These are phyloP conservation scores for Ianthella basta DNA, from an alignment of 37 sponge, comb jelly and placozoan genomes.

Conservation along the genomic window DNA sequence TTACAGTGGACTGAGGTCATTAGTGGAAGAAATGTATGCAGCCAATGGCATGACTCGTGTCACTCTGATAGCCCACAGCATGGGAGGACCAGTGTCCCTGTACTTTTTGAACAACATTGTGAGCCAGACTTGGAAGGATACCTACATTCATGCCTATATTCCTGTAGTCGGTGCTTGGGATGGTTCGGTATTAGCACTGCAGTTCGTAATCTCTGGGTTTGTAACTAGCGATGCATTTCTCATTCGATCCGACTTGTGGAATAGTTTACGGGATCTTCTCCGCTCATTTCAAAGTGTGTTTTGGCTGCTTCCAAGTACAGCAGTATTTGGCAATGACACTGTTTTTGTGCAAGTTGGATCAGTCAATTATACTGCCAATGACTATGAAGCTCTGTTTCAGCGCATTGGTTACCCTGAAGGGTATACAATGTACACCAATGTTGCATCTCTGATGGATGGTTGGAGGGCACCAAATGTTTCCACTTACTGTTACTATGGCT, in stretches of 20 bases:
- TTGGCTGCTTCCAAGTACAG: constrained; percentile 31
- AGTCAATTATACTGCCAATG: constrained; percentile 68
- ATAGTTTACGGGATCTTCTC: background rate
- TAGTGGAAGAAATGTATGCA: constrained; percentile 47
- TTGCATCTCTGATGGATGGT: constrained; percentile 30
- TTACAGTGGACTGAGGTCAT: constrained; percentile 20
- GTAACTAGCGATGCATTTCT: background rate
- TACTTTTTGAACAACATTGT: constrained; percentile 60
- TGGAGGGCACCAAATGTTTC: constrained; percentile 57
- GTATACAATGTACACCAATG: constrained; percentile 25
- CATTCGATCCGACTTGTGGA: background rate
- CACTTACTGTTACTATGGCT: constrained; percentile 74
- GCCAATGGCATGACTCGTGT: constrained; percentile 23
- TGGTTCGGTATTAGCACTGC: constrained; percentile 11
- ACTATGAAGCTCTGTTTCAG: constrained; percentile 62
- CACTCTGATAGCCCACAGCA: constrained; percentile 58
- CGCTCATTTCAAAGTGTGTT: constrained; percentile 2
- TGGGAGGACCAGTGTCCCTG: constrained; percentile 48
- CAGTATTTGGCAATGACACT: constrained; percentile 22
- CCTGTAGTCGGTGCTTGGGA: constrained; percentile 54
- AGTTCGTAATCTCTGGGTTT: background rate
- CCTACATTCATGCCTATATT: constrained; percentile 56
- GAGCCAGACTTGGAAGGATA: constrained; percentile 60
- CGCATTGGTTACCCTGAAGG: constrained; percentile 34
- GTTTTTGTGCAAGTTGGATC: constrained; percentile 32